A percentile compares a stretch with the other conserved stretches of the same genome.
Evolutionary conservation across 2,888 invertebrate species (phyloP).

Genomic region (Steinernema carpocapsae): DNA sequence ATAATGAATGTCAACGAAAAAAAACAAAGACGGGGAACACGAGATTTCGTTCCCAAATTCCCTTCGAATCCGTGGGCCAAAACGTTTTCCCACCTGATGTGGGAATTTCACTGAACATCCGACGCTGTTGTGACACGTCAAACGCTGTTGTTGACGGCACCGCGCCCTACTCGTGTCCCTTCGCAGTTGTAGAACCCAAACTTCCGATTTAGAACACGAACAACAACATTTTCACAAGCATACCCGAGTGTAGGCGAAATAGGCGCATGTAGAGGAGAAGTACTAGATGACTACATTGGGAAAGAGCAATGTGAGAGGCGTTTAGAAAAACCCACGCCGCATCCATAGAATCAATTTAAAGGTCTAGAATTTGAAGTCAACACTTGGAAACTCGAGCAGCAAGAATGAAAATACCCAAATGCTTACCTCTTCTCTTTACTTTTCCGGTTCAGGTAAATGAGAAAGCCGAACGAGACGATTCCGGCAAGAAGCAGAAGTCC

Average conservation of each 20-base stretch:
- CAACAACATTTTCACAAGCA: neutral
- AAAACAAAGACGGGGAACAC: too few relatives aligned
- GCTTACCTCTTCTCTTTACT: conserved; percentile 52
- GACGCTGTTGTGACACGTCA: too few relatives aligned
- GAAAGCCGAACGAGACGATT: conserved; percentile 36
- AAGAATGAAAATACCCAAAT: neutral
- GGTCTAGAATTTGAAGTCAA: neutral
- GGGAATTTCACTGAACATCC: too few relatives aligned
- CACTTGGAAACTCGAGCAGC: neutral
- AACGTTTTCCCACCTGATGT: too few relatives aligned
- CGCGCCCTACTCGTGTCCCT: too few relatives aligned
- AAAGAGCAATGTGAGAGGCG: conserved; percentile 12
- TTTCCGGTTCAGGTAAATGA: conserved; percentile 49
- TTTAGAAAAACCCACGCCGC: neutral
- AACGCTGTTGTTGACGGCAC: too few relatives aligned
- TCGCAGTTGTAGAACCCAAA: neutral
- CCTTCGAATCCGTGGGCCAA: too few relatives aligned
- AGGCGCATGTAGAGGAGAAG: conserved; percentile 1
- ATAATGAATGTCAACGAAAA: too few relatives aligned
- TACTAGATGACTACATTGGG: neutral
- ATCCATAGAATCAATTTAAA: neutral
- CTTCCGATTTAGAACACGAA: neutral
- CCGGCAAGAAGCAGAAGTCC: conserved; percentile 46
- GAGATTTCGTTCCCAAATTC: too few relatives aligned
- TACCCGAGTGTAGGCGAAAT: too few relatives aligned